Percentiles rank a stretch among this genome's conserved stretches.
Evolutionary conservation across 2,888 invertebrate genomes (phyloP).

Genomic region (Iphiclides podalirius): DNA sequence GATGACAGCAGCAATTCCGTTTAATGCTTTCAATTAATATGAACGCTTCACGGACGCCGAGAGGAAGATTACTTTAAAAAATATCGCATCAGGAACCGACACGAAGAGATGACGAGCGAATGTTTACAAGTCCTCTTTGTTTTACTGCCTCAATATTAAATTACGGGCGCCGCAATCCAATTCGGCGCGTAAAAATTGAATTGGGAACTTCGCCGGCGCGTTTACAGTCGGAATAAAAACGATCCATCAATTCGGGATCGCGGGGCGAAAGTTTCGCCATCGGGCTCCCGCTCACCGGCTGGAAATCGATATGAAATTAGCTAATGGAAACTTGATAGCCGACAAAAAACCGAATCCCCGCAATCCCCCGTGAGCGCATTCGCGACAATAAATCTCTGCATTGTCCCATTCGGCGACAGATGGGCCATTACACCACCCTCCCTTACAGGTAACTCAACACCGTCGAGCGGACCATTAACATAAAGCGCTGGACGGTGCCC

Average conservation of each 20-base stretch:
- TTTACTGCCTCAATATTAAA: slow-evolving; percentile 41
- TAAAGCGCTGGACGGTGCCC: slow-evolving; percentile 38
- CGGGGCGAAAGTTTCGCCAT: slow-evolving; percentile 56
- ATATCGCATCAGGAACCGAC: slow-evolving; percentile 14
- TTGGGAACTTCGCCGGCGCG: slow-evolving; percentile 57
- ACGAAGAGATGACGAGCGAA: slow-evolving; percentile 25
- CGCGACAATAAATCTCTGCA: slow-evolving; percentile 71
- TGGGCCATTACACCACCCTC: slow-evolving; percentile 59
- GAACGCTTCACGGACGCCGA: slow-evolving; percentile 48
- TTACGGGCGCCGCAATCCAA: slow-evolving; percentile 48
- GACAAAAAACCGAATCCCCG: slow-evolving; percentile 67
- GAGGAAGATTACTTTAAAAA: slow-evolving; percentile 10
- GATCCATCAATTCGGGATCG: slow-evolving; percentile 69
- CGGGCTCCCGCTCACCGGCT: slow-evolving; percentile 38
- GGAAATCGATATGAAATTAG: slow-evolving; percentile 73
- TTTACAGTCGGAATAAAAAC: slow-evolving; percentile 64
- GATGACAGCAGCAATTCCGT: slow-evolving; percentile 70
- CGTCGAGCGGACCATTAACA: slow-evolving; percentile 28
- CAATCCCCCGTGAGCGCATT: slow-evolving; percentile 64
- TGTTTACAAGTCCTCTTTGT: slow-evolving; percentile 31
- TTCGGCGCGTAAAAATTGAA: slow-evolving; percentile 60
- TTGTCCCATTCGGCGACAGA: slow-evolving; percentile 66
- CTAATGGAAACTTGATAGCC: slow-evolving; percentile 79
- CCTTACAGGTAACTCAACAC: slow-evolving; percentile 68
- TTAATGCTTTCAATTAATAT: slow-evolving; percentile 70